Conservation (phyloP, 2,113 vertebrate genomes). For the Esox niger region DNA sequence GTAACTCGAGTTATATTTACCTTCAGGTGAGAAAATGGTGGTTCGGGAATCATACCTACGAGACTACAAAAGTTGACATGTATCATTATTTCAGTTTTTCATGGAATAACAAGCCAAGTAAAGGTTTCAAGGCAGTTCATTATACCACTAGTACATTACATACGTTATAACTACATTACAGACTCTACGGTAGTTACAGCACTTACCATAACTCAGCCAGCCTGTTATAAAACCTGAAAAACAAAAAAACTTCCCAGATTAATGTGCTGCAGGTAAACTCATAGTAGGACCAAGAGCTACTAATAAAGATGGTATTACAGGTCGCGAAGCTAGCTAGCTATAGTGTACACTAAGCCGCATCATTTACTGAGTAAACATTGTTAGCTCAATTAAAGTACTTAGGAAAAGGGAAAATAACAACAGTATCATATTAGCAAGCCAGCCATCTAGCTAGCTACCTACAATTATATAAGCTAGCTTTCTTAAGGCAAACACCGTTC, state of each 20-base stretch:
- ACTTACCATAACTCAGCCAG: neutral
- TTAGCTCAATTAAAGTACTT: too few relatives aligned
- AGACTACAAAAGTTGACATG: constrained; percentile 75
- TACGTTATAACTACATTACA: too few relatives aligned
- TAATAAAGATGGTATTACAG: too few relatives aligned
- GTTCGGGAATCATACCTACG: constrained; percentile 98
- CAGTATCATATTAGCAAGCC: too few relatives aligned
- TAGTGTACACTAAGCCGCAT: too few relatives aligned
- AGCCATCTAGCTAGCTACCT: neutral
- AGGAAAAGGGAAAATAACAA: too few relatives aligned
- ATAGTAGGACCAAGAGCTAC: too few relatives aligned
- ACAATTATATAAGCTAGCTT: neutral
- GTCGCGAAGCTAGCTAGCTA: too few relatives aligned
- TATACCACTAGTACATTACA: neutral
- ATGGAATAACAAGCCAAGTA: neutral
- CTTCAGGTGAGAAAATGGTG: constrained; percentile 98
- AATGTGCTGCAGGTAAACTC: too few relatives aligned
- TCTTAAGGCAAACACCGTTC: too few relatives aligned
- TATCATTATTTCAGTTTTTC: too few relatives aligned
- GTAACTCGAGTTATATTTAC: constrained; percentile 55
- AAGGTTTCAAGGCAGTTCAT: neutral
- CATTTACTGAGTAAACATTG: too few relatives aligned
- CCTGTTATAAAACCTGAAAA: neutral
- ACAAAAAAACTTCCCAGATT: neutral
- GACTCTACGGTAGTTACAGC: neutral